These are phyloP conservation scores for Ceyx melanurus DNA, from an alignment of 2,113 vertebrate genomes.

Conservation along the genomic window DNA sequence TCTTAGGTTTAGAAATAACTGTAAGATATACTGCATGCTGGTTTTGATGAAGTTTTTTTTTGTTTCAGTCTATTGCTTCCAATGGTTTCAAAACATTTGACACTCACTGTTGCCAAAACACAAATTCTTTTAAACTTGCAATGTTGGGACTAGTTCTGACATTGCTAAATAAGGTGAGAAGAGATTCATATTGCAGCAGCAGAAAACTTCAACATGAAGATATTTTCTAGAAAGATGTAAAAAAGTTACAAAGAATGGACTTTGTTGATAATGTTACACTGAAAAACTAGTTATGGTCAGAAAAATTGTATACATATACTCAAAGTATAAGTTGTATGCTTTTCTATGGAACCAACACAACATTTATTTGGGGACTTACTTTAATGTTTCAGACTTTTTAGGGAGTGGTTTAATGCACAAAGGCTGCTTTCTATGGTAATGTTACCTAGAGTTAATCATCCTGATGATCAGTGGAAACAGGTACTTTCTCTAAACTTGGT, in stretches of 20 bases:
- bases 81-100: background rate
- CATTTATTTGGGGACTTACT: background rate
- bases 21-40: background rate
- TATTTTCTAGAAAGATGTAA: background rate
- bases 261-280: background rate
- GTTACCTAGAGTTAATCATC: background rate
- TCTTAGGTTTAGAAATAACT: background rate
- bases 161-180: background rate
- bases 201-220: background rate
- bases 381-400: background rate
- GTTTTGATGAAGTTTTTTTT: background rate
- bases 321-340: no score
- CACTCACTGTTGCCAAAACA: background rate
- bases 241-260: background rate
- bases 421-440: background rate
- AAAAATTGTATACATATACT: background rate
- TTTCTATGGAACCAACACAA: background rate
- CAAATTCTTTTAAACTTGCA: background rate
- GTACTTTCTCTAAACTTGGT: background rate
- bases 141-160: background rate
- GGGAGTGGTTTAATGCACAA: background rate
- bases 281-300: background rate
- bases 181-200: background rate
- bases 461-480: background rate
- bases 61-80: background rate